phyloP scores from a whole-genome alignment of 2,888 invertebrate genomes.

The Ditylenchus weischeri region DNA sequence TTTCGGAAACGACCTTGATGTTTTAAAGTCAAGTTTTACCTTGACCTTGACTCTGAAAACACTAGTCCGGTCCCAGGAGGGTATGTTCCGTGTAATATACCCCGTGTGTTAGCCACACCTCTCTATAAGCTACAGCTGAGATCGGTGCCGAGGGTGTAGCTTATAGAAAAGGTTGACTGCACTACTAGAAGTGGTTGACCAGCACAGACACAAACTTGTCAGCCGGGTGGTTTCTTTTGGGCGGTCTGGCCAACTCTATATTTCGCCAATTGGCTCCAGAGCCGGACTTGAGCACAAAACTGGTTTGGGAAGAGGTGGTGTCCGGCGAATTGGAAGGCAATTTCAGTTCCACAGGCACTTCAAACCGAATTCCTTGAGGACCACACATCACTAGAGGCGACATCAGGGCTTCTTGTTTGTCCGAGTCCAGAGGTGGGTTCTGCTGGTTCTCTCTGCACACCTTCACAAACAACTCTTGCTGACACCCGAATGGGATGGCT shows the following conservation, averaged over 20 bases:
- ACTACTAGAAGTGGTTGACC: constrained; percentile 29
- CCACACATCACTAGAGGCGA: constrained; percentile 94
- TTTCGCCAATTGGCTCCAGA: constrained; percentile 34
- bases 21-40: no score
- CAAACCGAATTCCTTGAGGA: constrained; percentile 83
- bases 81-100: no score
- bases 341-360: constrained; percentile 81
- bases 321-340: constrained; percentile 69
- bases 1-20: no score
- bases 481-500: constrained; percentile 76
- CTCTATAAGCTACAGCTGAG: no score
- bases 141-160: no score
- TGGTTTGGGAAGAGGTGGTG: constrained; percentile 9
- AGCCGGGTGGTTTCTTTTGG: constrained; percentile 12
- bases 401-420: constrained; percentile 74
- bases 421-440: constrained; percentile 10
- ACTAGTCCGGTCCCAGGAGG: no score
- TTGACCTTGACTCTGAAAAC: no score
- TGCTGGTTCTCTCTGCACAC: constrained; percentile 57
- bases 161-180: no score
- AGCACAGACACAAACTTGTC: constrained; percentile 30
- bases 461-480: constrained; percentile 88
- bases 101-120: no score
- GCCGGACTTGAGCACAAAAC: constrained; percentile 33
- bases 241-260: constrained; percentile 27